These are phyloP conservation scores for Heptranchias perlo DNA, from an alignment of 2,113 vertebrate genomes.

Conservation along the genomic window DNA sequence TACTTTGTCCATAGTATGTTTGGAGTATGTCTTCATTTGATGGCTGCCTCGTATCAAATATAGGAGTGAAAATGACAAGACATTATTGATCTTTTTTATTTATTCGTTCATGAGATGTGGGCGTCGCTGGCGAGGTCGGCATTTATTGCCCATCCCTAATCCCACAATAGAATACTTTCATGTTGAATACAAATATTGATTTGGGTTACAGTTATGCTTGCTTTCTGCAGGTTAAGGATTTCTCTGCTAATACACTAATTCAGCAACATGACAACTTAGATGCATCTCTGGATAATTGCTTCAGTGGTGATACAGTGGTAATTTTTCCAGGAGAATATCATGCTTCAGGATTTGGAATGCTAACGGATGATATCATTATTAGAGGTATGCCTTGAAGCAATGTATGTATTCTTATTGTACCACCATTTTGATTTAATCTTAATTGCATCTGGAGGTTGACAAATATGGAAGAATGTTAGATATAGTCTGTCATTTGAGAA, in stretches of 20 bases:
- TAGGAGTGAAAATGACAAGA: background rate
- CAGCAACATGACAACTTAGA: conserved; percentile 50
- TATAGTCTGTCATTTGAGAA: background rate
- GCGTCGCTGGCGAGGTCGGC: no score
- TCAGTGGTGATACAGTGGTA: conserved; percentile 48
- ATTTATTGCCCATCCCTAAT: no score
- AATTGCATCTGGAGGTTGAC: background rate
- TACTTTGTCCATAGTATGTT: background rate
- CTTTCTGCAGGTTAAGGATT: conserved; percentile 46
- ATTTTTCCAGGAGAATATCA: conserved; percentile 56
- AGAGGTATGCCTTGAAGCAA: conserved; percentile 45
- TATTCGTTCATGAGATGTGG: no score
- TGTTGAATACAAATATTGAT: background rate
- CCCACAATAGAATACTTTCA: background rate
- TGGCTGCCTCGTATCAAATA: background rate
- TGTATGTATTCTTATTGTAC: background rate
- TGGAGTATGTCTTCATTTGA: background rate
- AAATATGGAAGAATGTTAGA: background rate
- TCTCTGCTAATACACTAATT: conserved; percentile 48
- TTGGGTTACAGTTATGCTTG: background rate
- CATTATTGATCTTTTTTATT: background rate
- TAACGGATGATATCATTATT: conserved; percentile 54
- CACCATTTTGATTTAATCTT: background rate
- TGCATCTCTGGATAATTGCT: conserved; percentile 49
- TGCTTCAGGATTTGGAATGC: conserved; percentile 49